Conservation (phyloP, 2,888 invertebrate species). For the Drosophila mimetica region DNA sequence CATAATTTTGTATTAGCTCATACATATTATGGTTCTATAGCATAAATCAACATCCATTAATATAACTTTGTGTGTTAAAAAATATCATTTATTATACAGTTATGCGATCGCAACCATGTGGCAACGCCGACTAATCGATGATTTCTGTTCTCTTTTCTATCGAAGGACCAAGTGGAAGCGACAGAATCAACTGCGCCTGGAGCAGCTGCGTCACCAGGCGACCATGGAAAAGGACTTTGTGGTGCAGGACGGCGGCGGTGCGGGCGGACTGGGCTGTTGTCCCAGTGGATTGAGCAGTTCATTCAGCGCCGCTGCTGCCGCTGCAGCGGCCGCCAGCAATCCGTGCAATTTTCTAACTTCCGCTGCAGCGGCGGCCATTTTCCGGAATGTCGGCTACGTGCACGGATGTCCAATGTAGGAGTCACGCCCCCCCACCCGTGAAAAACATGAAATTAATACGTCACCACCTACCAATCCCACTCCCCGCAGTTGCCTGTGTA, state of each 20-base stretch:
- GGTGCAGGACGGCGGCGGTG: slow-evolving; percentile 72
- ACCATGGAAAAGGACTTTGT: slow-evolving; percentile 89
- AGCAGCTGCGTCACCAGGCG: slow-evolving; percentile 94
- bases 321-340: slow-evolving; percentile 81
- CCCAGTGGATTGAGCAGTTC: slow-evolving; percentile 81
- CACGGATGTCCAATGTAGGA: slow-evolving; percentile 89
- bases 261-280: slow-evolving; percentile 81
- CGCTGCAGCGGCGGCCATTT: slow-evolving; percentile 88
- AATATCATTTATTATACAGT: no score
- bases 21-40: no score
- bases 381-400: slow-evolving; percentile 90
- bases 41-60: no score
- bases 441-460: neutral
- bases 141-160: neutral
- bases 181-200: slow-evolving; percentile 93
- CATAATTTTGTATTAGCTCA: no score
- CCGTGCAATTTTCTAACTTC: slow-evolving; percentile 88
- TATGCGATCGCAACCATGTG: neutral
- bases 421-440: neutral
- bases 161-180: slow-evolving; percentile 95
- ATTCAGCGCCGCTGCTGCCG: slow-evolving; percentile 70
- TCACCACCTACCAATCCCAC: neutral
- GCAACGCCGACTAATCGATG: neutral
- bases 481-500: slow-evolving; percentile 56
- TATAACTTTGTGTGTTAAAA: no score